These are phyloP conservation scores for Mechanitis mazaeus DNA, from an alignment of 2,888 invertebrate species.

Conservation along the genomic window DNA sequence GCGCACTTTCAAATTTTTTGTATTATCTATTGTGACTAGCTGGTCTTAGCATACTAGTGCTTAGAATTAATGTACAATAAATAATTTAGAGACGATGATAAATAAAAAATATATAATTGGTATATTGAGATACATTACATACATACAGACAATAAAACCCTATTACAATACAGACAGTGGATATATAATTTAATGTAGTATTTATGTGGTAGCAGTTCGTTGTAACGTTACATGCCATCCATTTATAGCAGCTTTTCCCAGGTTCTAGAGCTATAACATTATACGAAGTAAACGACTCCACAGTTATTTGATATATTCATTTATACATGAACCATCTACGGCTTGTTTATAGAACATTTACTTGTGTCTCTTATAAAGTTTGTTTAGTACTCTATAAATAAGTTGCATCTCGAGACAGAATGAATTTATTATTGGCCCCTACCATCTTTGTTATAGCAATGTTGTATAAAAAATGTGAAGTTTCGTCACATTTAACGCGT, in stretches of 20 bases:
- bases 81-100: too few relatives aligned
- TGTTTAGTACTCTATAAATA: background rate
- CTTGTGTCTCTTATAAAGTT: background rate
- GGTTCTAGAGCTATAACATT: background rate
- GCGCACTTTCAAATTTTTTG: too few relatives aligned
- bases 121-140: too few relatives aligned
- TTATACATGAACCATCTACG: background rate
- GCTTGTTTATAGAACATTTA: background rate
- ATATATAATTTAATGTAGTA: background rate
- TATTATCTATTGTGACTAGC: too few relatives aligned
- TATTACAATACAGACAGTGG: too few relatives aligned
- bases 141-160: too few relatives aligned
- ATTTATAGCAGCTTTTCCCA: conserved; percentile 15
- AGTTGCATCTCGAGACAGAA: background rate
- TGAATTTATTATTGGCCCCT: background rate
- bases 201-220: conserved; percentile 12
- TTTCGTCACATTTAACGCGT: background rate
- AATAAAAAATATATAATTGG: too few relatives aligned
- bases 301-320: background rate
- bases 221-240: conserved; percentile 14
- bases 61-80: too few relatives aligned
- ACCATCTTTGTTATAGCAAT: background rate
- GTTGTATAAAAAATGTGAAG: background rate
- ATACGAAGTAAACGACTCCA: background rate
- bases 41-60: too few relatives aligned